Evolutionary conservation across 2,888 invertebrate species (phyloP), one percentile per base, ranked within the genome.

Genomic region (Pyrgus malvae): DNA sequence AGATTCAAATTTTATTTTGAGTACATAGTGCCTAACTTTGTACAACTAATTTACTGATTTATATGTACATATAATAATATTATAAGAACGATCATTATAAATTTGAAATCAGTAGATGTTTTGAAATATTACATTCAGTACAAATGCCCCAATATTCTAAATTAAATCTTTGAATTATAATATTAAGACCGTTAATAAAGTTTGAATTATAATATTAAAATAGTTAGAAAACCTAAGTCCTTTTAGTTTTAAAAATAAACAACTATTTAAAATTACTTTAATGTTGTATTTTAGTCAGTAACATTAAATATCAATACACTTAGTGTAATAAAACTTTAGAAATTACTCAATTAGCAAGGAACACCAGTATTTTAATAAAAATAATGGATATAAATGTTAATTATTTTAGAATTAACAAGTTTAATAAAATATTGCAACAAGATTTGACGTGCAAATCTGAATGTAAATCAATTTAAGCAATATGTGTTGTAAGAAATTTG

Each of bases 391-490:
- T 6, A 5, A 21, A 27, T 31, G 35, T 27, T n/a, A n/a, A 42
- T 17, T 42, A 29, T 11, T 7, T 23, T 23, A 23, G 6, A 23
- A 4, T 23, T 23, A 23, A 4, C 6, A 33, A 33, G 14, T 11
- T 33, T n/a, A 29, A 29, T 29, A n/a, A 2, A 8, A 17, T 9
- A 31, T 12, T 38, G 3, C n/a, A 17, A 48, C 9, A 23, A 17
- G 3, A 33, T 9, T 45, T 27, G 23, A 35, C 11, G 1, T 17
- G 27, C 65, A 73, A 70, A 72, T 74, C 72, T 63, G 57, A 76
- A 75, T 74, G 76, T 79, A 76, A 80, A 75, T 78, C 73, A 76
- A 72, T 68, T 65, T 67, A 73, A 78, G 77, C 79, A 80, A 80
- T 82, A 82, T 57, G 58, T 61, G 23, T 48, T 12, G 23, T 46